A percentile compares a stretch with the other conserved stretches of the same genome.
Conservation (phyloP, 2,888 invertebrate species). For the Scaptomyza cyrtandrae region DNA sequence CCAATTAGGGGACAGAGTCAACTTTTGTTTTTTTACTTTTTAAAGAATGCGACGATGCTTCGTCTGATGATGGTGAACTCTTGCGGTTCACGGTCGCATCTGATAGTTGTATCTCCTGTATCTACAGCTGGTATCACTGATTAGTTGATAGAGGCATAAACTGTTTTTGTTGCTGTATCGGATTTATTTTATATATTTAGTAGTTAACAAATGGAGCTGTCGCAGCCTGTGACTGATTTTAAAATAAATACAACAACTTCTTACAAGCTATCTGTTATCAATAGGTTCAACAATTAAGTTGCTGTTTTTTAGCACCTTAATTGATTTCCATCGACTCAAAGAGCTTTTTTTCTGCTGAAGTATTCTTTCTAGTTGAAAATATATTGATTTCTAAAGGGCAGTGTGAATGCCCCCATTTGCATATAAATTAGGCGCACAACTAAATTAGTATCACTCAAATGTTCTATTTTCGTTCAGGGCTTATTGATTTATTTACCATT, state of each 20-base stretch:
- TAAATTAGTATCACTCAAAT: constrained; percentile 49
- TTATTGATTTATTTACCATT: constrained; percentile 20
- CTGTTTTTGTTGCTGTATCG: constrained; percentile 10
- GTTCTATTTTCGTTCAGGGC: constrained; percentile 17
- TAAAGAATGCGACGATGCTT: constrained; percentile 28
- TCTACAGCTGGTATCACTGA: constrained; percentile 19
- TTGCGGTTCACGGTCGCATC: constrained; percentile 61
- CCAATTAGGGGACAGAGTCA: constrained; percentile 49
- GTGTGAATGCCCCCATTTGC: constrained; percentile 66
- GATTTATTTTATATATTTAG: constrained; percentile 51
- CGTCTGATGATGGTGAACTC: constrained; percentile 51
- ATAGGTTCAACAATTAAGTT: constrained; percentile 23
- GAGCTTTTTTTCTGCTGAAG: constrained; percentile 22
- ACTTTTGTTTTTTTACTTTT: constrained; percentile 28
- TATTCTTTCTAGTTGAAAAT: background rate
- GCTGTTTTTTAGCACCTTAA: constrained; percentile 53
- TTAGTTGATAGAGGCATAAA: constrained; percentile 11
- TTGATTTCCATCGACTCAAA: constrained; percentile 36
- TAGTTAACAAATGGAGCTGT: constrained; percentile 34
- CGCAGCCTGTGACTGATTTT: constrained; percentile 20
- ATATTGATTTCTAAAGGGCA: constrained; percentile 18
- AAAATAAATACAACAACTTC: constrained; percentile 38
- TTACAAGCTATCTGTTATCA: constrained; percentile 42
- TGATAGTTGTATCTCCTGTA: constrained; percentile 9
- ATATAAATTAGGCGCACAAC: constrained; percentile 52